Evolutionary conservation across 2,888 invertebrate species (phyloP).

Genomic region (Aricia artaxerxes): DNA sequence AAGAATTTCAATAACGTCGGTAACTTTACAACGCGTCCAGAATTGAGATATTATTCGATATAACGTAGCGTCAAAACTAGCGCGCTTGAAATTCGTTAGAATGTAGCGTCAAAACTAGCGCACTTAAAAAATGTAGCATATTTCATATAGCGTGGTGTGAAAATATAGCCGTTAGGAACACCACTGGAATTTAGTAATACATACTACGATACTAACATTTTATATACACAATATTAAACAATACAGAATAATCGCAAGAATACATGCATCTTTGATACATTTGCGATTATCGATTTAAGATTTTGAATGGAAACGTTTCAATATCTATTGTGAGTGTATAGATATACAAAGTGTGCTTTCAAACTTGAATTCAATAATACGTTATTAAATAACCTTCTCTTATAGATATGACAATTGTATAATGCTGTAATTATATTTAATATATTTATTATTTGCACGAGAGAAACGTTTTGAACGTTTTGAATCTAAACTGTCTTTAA

Average conservation of each 20-base stretch:
- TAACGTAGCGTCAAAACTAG: too few relatives aligned
- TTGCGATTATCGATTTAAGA: background rate
- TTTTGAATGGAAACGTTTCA: slow-evolving; percentile 3
- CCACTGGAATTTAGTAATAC: background rate
- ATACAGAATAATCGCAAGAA: background rate
- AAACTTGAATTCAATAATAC: slow-evolving; percentile 31
- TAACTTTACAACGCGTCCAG: too few relatives aligned
- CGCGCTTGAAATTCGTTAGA: too few relatives aligned
- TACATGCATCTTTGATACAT: slow-evolving; percentile 9
- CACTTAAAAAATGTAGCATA: too few relatives aligned
- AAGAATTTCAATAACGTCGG: too few relatives aligned
- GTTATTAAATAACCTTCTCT: slow-evolving; percentile 28
- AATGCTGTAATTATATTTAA: slow-evolving; percentile 22
- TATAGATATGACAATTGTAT: background rate
- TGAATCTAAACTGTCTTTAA: slow-evolving; percentile 1
- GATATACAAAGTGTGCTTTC: slow-evolving; percentile 1
- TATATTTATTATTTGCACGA: slow-evolving; percentile 11
- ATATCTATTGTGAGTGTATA: slow-evolving; percentile 4
- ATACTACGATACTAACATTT: slow-evolving; percentile 1
- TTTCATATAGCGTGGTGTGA: too few relatives aligned
- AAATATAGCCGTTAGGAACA: too few relatives aligned
- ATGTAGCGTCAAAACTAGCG: too few relatives aligned
- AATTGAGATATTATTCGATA: too few relatives aligned
- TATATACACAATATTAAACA: slow-evolving; percentile 14
- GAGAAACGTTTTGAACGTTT: slow-evolving; percentile 16